Evolutionary conservation across 1,140 invertebrate genomes (phyloP).

Genomic region (Venturia canescens): DNA sequence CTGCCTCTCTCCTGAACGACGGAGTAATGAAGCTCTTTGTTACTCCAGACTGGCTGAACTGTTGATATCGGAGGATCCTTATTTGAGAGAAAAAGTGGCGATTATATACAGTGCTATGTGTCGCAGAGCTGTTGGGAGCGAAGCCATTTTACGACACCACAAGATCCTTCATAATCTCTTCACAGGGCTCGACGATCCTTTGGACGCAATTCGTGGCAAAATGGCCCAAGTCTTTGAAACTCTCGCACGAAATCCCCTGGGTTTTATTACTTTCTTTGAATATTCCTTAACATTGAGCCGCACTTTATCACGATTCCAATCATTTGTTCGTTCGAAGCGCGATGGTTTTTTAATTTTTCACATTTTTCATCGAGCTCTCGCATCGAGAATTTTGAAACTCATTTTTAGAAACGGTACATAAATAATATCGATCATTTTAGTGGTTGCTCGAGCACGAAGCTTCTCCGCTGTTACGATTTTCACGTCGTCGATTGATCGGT

Average conservation of each 20-base stretch:
- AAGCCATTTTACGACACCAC: slow-evolving; percentile 56
- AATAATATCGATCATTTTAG: too few relatives aligned
- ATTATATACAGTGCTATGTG: slow-evolving; percentile 57
- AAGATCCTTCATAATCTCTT: slow-evolving; percentile 53
- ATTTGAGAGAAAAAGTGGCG: slow-evolving; percentile 59
- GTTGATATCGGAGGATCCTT: slow-evolving; percentile 57
- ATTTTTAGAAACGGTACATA: too few relatives aligned
- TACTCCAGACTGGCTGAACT: slow-evolving; percentile 54
- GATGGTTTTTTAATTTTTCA: too few relatives aligned
- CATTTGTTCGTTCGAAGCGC: too few relatives aligned
- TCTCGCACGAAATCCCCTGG: slow-evolving; percentile 49
- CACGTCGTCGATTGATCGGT: too few relatives aligned
- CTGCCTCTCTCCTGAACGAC: background rate
- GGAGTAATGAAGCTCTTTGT: background rate
- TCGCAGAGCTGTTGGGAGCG: slow-evolving; percentile 54
- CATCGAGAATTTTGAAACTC: too few relatives aligned
- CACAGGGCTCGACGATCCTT: slow-evolving; percentile 54
- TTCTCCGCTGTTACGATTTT: too few relatives aligned
- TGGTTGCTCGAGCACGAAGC: too few relatives aligned
- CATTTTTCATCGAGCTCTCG: too few relatives aligned
- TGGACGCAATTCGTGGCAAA: slow-evolving; percentile 54
- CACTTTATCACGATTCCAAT: too few relatives aligned
- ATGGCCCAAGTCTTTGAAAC: slow-evolving; percentile 56
- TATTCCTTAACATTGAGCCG: too few relatives aligned
- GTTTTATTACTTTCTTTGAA: slow-evolving; percentile 42